Evolutionary conservation across 2,888 invertebrate genomes (phyloP).

Genomic region (Chrysolina americana): DNA sequence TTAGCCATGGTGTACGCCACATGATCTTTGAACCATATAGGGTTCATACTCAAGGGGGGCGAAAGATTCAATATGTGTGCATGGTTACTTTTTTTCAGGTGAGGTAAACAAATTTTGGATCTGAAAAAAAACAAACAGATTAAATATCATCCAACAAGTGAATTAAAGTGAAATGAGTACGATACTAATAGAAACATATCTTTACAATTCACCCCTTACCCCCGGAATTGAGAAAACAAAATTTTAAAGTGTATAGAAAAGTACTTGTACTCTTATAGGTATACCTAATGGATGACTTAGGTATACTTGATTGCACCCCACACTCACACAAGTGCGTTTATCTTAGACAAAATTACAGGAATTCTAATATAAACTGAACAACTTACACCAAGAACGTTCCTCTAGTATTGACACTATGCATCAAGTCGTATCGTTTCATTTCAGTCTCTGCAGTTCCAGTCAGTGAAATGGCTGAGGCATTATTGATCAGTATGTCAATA

Average conservation of each 20-base stretch:
- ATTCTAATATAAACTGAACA: conserved; percentile 61
- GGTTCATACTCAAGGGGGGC: conserved; percentile 91
- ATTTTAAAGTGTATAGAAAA: no score
- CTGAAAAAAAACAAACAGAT: conserved; percentile 70
- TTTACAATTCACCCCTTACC: no score
- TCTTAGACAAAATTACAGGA: not conserved
- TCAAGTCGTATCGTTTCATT: conserved; percentile 97
- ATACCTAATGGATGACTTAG: no score
- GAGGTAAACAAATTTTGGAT: conserved; percentile 91
- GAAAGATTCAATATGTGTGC: conserved; percentile 97
- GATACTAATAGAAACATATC: no score
- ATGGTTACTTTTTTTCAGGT: conserved; percentile 87
- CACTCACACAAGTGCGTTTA: not conserved
- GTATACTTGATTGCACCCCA: no score
- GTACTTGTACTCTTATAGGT: no score
- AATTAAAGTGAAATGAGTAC: no score
- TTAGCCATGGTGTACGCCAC: conserved; percentile 98
- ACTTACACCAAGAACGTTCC: conserved; percentile 95
- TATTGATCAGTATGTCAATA: conserved; percentile 95
- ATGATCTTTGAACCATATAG: conserved; percentile 91
- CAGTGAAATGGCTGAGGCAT: conserved; percentile 94
- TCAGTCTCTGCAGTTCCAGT: conserved; percentile 87
- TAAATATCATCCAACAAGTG: no score
- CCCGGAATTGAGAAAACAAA: no score
- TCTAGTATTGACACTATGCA: conserved; percentile 94